Conservation (phyloP, 2,797 vertebrate species). For the Gymnothorax reevesii region DNA sequence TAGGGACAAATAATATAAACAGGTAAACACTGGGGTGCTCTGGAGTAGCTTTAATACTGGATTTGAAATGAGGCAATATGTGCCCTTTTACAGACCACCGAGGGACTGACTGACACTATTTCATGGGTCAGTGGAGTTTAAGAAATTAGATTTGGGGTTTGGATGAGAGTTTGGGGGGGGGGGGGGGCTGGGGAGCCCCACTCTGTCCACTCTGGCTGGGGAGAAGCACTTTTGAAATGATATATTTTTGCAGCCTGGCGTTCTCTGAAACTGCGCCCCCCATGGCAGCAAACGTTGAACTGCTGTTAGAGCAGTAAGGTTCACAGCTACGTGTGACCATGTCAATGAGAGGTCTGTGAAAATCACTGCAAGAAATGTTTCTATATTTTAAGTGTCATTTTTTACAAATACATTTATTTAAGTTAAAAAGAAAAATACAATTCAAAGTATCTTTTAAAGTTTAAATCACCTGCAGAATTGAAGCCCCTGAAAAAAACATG, state of each 20-base stretch:
- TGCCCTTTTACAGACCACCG: not conserved
- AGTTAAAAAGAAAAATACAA: no score
- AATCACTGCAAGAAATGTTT: not conserved
- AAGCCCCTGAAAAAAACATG: no score
- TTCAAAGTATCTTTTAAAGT: not conserved
- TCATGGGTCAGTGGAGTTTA: conserved; percentile 1
- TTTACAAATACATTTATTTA: no score
- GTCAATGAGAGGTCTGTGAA: not conserved
- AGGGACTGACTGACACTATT: conserved; percentile 2
- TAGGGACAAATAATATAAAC: not conserved
- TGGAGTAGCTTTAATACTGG: not conserved
- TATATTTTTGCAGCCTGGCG: not conserved
- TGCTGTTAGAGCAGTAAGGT: not conserved
- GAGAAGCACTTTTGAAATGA: no score
- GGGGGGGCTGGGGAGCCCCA: no score
- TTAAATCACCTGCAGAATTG: not conserved
- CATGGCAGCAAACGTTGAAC: not conserved
- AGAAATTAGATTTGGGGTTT: not conserved
- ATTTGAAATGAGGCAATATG: conserved; percentile 5
- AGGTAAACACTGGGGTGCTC: not conserved
- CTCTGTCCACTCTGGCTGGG: not conserved
- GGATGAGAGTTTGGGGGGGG: not conserved
- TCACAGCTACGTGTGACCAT: not conserved
- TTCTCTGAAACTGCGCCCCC: not conserved
- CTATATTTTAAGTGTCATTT: no score